Base-by-base conservation (phyloP, 2,888 invertebrate genomes). In the Alentia gelatinosa region DNA sequence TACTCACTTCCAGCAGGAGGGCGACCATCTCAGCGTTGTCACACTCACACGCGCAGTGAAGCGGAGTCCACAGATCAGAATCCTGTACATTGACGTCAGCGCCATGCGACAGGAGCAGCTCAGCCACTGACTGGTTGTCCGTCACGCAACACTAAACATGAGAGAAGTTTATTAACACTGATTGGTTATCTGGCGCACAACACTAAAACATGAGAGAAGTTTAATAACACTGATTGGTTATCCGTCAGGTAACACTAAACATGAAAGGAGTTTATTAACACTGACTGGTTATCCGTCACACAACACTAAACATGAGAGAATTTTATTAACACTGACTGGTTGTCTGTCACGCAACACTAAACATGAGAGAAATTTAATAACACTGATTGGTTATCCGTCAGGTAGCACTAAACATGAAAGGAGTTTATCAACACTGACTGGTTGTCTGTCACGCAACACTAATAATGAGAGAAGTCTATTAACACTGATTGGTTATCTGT, bases 31-130 rank as follows among this genome's bases (percentile, higher is more conserved):
- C 95, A 7, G 93, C 90, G 90, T 93, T 93, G 92, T 95, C 94
- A 92, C 93, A 94, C 74, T 93, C 94, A 91, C 94, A 94, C 1
- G 95, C 95, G 7, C 92, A 92, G 75, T 95, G 95, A n/a, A 95
- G 91, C 26, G 95, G 94, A 23, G 94, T 94, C 94, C 94, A 95
- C 93, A 94, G 93, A 91, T 95, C 94, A 91, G 93, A 93, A 91
- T 95, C 95, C 68, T 84, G 86, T 0, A 89, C 91, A 90, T 94
- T 94, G 19, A 94, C 92, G 56, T 94, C 91, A 15, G 94, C 95
- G 39, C 94, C 94, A 33, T 93, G 92, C 1, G 91, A 40, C 35
- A 95, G 47, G 89, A 95, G 91, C 47, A 94, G 88, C 88, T 94
- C 94, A 37, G 94, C 94, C 63, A 93, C 92, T 0, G 92, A 91